Base-by-base conservation (phyloP, 2,113 vertebrate species). In the Eublepharis macularius region DNA sequence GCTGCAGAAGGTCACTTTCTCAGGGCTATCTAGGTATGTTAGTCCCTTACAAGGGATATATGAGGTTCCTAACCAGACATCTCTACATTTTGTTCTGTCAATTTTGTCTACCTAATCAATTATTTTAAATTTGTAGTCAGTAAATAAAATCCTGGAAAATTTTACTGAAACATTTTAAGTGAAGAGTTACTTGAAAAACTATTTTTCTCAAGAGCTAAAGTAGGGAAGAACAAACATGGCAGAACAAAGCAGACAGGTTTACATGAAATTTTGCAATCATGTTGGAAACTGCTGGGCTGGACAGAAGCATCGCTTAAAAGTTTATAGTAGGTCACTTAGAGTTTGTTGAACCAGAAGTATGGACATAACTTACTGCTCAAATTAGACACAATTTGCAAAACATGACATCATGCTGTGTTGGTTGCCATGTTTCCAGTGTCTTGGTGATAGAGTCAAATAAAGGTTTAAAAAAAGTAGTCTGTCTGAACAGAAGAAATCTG, bases 251-350 rank as follows among this genome's bases (percentile, higher is more conserved):
- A 75, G 39, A 82, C 43, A 77, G 32, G 43, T 86, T 92, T 90
- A 85, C 84, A 83, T 92, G 81, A 86, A 34, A 49, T 86, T 88
- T 82, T 93, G 81, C 80, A 72, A 70, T 91, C 72, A 0, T 82
- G 17, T 82, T 85, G 45, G 75, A 77, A 77, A 21, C 8, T 54
- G 8, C 47, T 10, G 4, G 6, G 47, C 85, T 90, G 80, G 82
- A 84, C 84, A 84, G 84, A 82, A 86, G 1, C 12, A 19, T 6
- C 86, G 10, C 73, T 83, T 90, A 70, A 54, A 85, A 83, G 57
- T 85, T 83, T 39, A 60, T 79, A 72, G 81, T 76, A 83, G 57
- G 66, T 80, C 85, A 81, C 81, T 51, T 21, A n/a, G 74, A 81
- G 82, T 54, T 41, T 76, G 63, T n/a, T 82, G 81, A 82, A 6